Evolutionary conservation across 2,888 invertebrate genomes (phyloP).

Genomic region (Ormyrus pomaceus): DNA sequence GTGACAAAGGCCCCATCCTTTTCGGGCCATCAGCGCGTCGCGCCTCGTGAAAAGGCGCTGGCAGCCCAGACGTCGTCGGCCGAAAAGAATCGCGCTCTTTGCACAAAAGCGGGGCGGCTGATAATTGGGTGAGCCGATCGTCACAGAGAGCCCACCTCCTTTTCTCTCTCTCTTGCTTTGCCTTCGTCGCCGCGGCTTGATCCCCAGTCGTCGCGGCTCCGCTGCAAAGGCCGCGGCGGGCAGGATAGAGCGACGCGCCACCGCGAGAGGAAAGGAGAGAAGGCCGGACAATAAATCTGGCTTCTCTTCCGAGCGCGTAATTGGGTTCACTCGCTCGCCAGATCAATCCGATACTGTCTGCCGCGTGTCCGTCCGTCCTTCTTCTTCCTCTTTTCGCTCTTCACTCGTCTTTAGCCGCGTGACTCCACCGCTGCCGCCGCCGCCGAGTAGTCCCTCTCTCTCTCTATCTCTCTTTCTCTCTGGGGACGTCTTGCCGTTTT

Average conservation of each 20-base stretch:
- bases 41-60: slow-evolving; percentile 11
- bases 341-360: slow-evolving; percentile 76
- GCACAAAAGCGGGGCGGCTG: slow-evolving; percentile 60
- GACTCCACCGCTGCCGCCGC: background rate
- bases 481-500: background rate
- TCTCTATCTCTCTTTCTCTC: background rate
- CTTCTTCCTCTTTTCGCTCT: slow-evolving; percentile 59
- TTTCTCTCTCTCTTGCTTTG: background rate
- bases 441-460: background rate
- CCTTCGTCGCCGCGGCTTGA: no score
- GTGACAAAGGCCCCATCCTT: slow-evolving; percentile 50
- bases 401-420: background rate
- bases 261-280: background rate
- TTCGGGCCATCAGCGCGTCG: background rate
- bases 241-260: background rate
- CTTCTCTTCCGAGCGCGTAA: slow-evolving; percentile 69
- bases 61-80: background rate
- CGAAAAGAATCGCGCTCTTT: slow-evolving; percentile 33
- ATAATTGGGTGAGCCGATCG: slow-evolving; percentile 74
- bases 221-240: background rate
- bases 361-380: slow-evolving; percentile 71
- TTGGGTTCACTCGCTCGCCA: slow-evolving; percentile 74
- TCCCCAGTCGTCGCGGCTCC: no score
- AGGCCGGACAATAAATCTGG: slow-evolving; percentile 73
- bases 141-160: slow-evolving; percentile 65